Conservation (phyloP, 2,797 vertebrate species). For the Epinephelus coioides region DNA sequence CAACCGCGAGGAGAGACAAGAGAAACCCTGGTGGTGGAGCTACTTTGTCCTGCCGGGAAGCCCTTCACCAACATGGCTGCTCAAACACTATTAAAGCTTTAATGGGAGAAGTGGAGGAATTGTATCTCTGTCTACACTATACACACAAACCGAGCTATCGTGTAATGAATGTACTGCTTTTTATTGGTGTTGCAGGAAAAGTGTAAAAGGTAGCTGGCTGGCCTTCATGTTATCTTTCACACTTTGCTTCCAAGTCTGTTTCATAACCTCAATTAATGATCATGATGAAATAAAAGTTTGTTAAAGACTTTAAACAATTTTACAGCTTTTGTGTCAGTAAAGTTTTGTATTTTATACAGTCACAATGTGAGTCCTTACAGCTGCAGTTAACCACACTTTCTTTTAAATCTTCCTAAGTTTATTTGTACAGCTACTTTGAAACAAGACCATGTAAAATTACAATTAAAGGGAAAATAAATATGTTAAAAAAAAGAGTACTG, state of each 20-base stretch:
- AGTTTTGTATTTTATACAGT: background rate
- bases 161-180: slow-evolving; percentile 22
- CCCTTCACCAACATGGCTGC: slow-evolving; percentile 91
- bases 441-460: background rate
- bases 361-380: background rate
- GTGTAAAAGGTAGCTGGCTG: slow-evolving; percentile 39
- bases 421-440: background rate
- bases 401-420: background rate
- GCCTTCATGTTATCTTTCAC: slow-evolving; percentile 33
- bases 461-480: background rate
- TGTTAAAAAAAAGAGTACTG: background rate
- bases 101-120: background rate
- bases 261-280: slow-evolving; percentile 16
- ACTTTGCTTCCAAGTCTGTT: slow-evolving; percentile 11
- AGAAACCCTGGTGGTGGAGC: slow-evolving; percentile 97
- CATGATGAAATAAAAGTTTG: background rate
- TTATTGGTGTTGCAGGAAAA: background rate
- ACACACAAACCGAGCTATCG: slow-evolving; percentile 4
- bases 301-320: slow-evolving; percentile 30
- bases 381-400: background rate
- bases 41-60: slow-evolving; percentile 89
- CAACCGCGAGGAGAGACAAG: slow-evolving; percentile 71
- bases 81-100: slow-evolving; percentile 84
- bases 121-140: background rate
- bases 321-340: slow-evolving; percentile 29